Percentiles rank a stretch among this genome's conserved stretches.
Evolutionary conservation across 2,797 vertebrate genomes (phyloP).

Genomic region (Tapirus indicus): DNA sequence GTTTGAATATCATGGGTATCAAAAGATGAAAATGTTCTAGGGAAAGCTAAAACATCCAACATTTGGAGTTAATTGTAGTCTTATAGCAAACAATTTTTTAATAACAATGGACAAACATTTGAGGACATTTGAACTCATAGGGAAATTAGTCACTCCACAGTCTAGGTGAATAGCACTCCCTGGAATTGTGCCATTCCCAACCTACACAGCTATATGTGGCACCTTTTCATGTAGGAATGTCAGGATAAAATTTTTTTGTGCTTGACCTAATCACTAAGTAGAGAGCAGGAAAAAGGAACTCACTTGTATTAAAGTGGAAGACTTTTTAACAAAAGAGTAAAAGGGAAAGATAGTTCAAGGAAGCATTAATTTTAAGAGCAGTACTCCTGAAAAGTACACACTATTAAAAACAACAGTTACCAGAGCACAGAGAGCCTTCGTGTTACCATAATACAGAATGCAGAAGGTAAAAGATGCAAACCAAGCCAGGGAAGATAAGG

Average conservation of each 20-base stretch:
- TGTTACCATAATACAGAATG: neutral
- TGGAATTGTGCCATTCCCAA: neutral
- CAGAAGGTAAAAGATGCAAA: neutral
- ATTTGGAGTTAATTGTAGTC: neutral
- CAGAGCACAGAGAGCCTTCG: neutral
- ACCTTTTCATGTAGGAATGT: neutral
- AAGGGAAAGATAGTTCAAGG: neutral
- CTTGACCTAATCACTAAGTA: neutral
- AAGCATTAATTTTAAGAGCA: neutral
- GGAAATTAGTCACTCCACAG: neutral
- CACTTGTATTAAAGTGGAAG: neutral
- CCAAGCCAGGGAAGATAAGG: neutral
- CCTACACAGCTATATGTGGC: accelerated
- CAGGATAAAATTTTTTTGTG: neutral
- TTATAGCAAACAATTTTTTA: neutral
- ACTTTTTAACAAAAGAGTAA: neutral
- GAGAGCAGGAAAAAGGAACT: neutral
- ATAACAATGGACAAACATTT: neutral
- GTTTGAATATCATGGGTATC: neutral
- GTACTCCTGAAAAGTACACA: neutral
- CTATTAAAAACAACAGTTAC: neutral
- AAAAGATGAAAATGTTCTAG: neutral
- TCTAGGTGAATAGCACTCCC: neutral
- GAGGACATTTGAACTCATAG: neutral
- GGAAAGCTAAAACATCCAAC: neutral